These are phyloP conservation scores for Acromyrmex heyeri DNA, from an alignment of 1,140 invertebrate species.

Conservation along the genomic window DNA sequence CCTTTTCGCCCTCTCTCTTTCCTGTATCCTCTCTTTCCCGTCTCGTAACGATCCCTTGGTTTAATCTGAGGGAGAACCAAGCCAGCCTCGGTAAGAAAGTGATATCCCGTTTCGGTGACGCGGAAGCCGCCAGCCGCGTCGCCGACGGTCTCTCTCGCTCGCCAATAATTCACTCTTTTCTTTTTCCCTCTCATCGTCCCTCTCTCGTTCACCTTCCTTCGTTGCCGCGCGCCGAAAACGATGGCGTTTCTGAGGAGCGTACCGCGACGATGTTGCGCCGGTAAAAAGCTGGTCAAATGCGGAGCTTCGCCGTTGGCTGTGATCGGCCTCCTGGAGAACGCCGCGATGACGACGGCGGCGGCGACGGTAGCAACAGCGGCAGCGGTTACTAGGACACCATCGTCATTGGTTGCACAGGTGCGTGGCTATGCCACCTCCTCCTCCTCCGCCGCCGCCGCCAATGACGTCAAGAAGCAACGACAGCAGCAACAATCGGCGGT, in stretches of 20 bases:
- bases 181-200: not conserved
- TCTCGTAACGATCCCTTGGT: constrained; percentile 15
- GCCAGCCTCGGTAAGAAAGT: constrained; percentile 25
- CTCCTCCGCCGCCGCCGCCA: constrained; percentile 60
- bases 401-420: constrained; percentile 76
- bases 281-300: constrained; percentile 77
- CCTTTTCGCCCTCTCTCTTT: constrained; percentile 12
- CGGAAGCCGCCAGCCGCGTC: constrained; percentile 53
- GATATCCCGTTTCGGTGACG: constrained; percentile 10
- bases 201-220: not conserved
- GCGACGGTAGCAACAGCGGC: constrained; percentile 9
- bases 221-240: constrained; percentile 61
- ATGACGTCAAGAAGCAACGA: constrained; percentile 70
- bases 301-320: constrained; percentile 61
- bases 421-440: constrained; percentile 68
- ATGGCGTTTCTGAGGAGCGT: constrained; percentile 84
- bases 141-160: constrained; percentile 58
- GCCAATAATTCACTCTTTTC: not conserved
- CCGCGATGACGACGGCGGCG: constrained; percentile 29
- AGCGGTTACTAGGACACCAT: constrained; percentile 58
- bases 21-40: not conserved
- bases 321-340: constrained; percentile 68
- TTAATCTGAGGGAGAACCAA: constrained; percentile 12
- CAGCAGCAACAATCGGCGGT: constrained; percentile 74
- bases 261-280: constrained; percentile 77